These are phyloP conservation scores for Neoarius graeffei DNA, from an alignment of 2,113 vertebrate species.

Conservation along the genomic window DNA sequence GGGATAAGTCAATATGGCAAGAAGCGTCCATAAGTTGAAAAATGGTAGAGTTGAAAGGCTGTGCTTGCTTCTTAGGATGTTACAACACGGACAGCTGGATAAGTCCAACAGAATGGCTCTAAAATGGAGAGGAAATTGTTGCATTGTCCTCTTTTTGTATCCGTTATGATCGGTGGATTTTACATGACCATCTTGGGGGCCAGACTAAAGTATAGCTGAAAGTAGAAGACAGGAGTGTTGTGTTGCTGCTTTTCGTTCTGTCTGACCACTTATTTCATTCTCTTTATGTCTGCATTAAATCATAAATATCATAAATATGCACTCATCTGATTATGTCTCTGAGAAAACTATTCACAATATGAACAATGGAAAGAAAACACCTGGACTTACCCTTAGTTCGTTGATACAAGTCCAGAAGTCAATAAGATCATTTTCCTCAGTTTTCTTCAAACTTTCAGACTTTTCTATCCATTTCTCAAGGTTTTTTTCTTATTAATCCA, in stretches of 20 bases:
- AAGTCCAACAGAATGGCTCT: constrained; percentile 62
- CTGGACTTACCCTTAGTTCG: constrained; percentile 58
- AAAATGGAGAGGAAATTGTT: constrained; percentile 64
- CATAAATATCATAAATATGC: neutral
- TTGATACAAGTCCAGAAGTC: constrained; percentile 26
- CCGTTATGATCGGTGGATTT: constrained; percentile 51
- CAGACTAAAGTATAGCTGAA: constrained; percentile 50
- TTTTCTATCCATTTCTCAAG: neutral
- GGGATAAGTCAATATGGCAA: constrained; percentile 72
- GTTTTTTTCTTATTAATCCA: too few relatives aligned
- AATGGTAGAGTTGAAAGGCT: constrained; percentile 56
- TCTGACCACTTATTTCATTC: neutral
- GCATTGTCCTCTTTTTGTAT: constrained; percentile 74
- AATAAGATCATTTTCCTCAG: constrained; percentile 34
- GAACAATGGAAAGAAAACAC: neutral
- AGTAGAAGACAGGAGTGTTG: constrained; percentile 13
- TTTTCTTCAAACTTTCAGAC: constrained; percentile 5
- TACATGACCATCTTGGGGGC: constrained; percentile 56
- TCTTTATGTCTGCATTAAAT: neutral
- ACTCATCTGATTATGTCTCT: neutral
- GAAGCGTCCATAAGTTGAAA: constrained; percentile 67
- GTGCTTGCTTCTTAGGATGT: constrained; percentile 52
- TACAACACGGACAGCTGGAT: constrained; percentile 54
- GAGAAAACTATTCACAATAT: neutral
- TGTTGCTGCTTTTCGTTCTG: neutral